Evolutionary conservation across 2,797 vertebrate genomes (phyloP), one percentile per base, ranked within the genome.

Genomic region (Labroides dimidiatus): DNA sequence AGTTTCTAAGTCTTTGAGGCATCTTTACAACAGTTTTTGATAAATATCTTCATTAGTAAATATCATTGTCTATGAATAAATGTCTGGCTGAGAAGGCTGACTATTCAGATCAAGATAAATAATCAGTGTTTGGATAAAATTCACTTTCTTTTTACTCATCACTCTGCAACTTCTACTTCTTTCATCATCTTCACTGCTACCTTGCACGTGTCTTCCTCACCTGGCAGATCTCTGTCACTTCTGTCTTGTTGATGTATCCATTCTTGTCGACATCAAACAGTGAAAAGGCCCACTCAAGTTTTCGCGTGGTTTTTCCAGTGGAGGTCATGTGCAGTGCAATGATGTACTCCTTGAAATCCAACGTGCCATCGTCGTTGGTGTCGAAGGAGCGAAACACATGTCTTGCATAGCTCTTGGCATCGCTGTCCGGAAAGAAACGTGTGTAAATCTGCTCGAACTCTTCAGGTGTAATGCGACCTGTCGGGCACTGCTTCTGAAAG

Each of bases 321-420:
- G 95, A 95, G 51, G 95, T 95, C 93, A 95, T 93, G 80, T 95
- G 95, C 74, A 95, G 87, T 0, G 95, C 95, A 33, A 95, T 94
- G 85, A 95, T 95, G 85, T 95, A 95, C 90, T 95, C 95, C 86
- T 93, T 95, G 92, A 95, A 95, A 79, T 95, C 95, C 87, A 95
- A 78, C 0, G 95, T 94, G 42, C 94, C 93, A 1, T 95, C 95
- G 0, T 94, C 94, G 17, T 95, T 95, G 78, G 93, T 91, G 84
- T 95, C 95, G n/a, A 95, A 95, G 49, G 95, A 95, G 72, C 94
- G 93, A 58, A 95, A 95, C 68, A 95, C 95, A 24, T 95, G 94
- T 0, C 93, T 72, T 2, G 95, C 94, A 7, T 95, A 95, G 67
- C 78, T 89, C 75, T 92, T 92, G 73, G 95, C 87, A 2, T 95